Percentiles rank a stretch among this genome's conserved stretches.
Evolutionary conservation across 1,140 invertebrate genomes (phyloP).

Genomic region (Pseudomyrmex gracilis): DNA sequence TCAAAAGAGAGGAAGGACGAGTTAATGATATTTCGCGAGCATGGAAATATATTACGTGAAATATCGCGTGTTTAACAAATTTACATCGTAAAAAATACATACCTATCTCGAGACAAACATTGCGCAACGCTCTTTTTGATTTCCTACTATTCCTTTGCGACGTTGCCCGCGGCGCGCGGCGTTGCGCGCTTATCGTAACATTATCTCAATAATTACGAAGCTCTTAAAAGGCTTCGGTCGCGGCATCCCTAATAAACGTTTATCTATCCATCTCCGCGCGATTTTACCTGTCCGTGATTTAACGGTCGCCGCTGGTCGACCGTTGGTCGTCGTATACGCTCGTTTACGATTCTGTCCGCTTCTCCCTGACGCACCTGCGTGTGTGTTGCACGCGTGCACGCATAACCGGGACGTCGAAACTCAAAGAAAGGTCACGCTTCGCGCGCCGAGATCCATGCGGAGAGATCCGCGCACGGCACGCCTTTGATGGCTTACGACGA

Average conservation of each 20-base stretch:
- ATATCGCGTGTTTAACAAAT: not conserved
- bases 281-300: constrained; percentile 43
- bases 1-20: too few species aligned
- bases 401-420: constrained; percentile 30
- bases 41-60: too few species aligned
- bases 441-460: not conserved
- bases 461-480: constrained; percentile 3
- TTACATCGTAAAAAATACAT: not conserved
- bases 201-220: constrained; percentile 51
- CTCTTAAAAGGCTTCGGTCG: constrained; percentile 41
- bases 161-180: not conserved
- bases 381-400: constrained; percentile 8
- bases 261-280: constrained; percentile 51
- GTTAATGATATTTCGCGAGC: too few species aligned
- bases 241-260: constrained; percentile 51
- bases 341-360: constrained; percentile 46
- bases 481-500: constrained; percentile 61
- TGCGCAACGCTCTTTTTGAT: not conserved
- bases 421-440: constrained; percentile 24
- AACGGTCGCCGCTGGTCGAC: constrained; percentile 29
- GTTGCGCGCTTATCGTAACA: constrained; percentile 19
- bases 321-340: constrained; percentile 20
- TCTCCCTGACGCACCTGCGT: constrained; percentile 30
- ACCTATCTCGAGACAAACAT: not conserved
- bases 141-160: not conserved